Percentiles rank a stretch among this genome's conserved stretches.
Conservation (phyloP, 2,797 vertebrate species). For the Diplodus sargus region DNA sequence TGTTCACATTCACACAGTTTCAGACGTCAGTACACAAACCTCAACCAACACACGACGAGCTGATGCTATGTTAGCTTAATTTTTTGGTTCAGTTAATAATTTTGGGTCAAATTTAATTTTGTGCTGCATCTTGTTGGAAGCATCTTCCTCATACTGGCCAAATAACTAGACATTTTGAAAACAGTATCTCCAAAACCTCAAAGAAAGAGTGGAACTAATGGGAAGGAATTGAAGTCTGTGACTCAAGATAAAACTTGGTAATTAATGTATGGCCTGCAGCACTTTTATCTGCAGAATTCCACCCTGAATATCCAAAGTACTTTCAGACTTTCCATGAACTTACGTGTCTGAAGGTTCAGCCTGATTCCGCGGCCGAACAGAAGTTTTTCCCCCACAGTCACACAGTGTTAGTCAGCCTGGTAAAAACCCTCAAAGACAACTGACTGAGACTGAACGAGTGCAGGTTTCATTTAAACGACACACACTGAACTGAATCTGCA, state of each 20-base stretch:
- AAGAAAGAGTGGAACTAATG: no score
- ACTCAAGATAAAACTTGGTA: no score
- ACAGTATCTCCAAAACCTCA: no score
- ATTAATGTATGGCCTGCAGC: background rate
- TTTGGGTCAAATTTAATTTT: background rate
- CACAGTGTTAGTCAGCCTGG: background rate
- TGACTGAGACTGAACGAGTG: no score
- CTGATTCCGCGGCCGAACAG: background rate
- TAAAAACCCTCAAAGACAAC: background rate
- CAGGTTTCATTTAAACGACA: no score
- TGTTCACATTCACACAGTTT: conserved; percentile 66
- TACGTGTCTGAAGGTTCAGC: background rate
- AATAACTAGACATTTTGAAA: background rate
- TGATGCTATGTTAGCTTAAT: background rate
- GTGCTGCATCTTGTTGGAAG: background rate
- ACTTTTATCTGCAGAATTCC: background rate
- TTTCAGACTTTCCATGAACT: background rate
- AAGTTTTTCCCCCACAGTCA: no score
- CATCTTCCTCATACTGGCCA: background rate
- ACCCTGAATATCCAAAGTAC: background rate
- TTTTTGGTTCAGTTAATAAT: background rate
- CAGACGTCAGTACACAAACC: conserved; percentile 21
- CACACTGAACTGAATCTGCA: background rate
- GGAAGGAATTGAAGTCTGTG: no score
- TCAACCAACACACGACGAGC: background rate